A percentile compares a stretch with the other conserved stretches of the same genome.
phyloP scores from a whole-genome alignment of 1,140 invertebrate species.

The Drosophila nigrodunni region DNA sequence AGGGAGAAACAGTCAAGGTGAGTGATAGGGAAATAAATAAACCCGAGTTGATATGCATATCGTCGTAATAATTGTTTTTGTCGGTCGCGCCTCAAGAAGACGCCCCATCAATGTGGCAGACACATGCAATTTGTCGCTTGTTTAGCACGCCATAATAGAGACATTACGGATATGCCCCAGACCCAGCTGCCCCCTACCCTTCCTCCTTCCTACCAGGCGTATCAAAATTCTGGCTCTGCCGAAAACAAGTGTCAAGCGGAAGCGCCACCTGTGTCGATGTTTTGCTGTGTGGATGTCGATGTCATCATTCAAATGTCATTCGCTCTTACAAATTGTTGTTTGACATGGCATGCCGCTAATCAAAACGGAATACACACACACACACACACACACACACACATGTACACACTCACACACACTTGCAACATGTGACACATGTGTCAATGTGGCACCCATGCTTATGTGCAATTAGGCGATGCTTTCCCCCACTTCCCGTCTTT shows the following conservation, averaged over 20 bases:
- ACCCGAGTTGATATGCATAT: not conserved
- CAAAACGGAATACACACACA: slow-evolving; percentile 66
- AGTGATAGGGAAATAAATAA: not conserved
- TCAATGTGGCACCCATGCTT: slow-evolving; percentile 11
- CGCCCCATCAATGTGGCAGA: slow-evolving; percentile 30
- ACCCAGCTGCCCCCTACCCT: not conserved
- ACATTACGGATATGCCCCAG: slow-evolving; percentile 37
- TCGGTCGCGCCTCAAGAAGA: slow-evolving; percentile 26
- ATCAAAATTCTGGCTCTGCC: slow-evolving; percentile 4
- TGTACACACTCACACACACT: slow-evolving; percentile 43
- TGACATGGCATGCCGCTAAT: slow-evolving; percentile 81
- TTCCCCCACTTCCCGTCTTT: not conserved
- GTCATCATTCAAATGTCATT: slow-evolving; percentile 81
- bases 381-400: slow-evolving; percentile 47
- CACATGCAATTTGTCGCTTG: slow-evolving; percentile 71
- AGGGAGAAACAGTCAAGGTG: not conserved
- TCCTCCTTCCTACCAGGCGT: too few species aligned
- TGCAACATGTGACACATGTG: slow-evolving; percentile 31
- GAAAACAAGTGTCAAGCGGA: slow-evolving; percentile 63
- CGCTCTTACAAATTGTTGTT: slow-evolving; percentile 74
- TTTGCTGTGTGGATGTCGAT: slow-evolving; percentile 42
- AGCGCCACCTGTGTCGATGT: slow-evolving; percentile 65
- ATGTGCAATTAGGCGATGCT: slow-evolving; percentile 56
- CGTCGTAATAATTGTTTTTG: slow-evolving; percentile 17
- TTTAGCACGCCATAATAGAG: slow-evolving; percentile 77